phyloP scores from a whole-genome alignment of 2,888 invertebrate genomes.

The Alsophila aescularia region DNA sequence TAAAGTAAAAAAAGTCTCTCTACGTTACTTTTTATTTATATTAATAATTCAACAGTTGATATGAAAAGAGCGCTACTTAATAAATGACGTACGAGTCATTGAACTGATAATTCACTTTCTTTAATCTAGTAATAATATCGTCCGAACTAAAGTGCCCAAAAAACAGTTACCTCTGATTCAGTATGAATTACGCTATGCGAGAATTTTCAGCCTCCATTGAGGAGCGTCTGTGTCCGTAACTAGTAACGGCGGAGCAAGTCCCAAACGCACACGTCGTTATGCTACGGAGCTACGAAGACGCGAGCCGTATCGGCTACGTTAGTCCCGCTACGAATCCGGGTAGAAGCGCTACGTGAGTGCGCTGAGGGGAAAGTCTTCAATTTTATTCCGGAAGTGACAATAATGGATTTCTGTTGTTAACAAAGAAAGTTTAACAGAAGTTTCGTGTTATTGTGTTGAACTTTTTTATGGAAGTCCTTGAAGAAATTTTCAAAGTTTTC shows the following conservation, averaged over 20 bases:
- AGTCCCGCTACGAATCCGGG: conserved; percentile 32
- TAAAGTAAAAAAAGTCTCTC: no score
- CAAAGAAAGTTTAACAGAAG: background rate
- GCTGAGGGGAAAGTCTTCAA: conserved; percentile 2
- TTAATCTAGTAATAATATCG: no score
- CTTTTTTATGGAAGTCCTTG: no score
- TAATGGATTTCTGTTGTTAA: no score
- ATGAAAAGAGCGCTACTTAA: no score
- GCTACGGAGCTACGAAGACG: conserved; percentile 56
- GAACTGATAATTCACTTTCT: no score
- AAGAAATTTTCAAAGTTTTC: no score
- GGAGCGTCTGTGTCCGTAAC: background rate
- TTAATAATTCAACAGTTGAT: no score
- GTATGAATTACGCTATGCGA: background rate
- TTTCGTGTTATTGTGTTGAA: background rate
- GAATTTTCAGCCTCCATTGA: background rate
- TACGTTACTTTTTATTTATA: no score
- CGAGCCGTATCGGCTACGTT: conserved; percentile 49
- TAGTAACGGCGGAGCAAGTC: conserved; percentile 12
- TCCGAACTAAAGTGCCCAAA: no score
- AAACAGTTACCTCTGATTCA: no score
- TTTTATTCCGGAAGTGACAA: background rate
- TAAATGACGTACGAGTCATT: no score
- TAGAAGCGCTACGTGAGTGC: conserved; percentile 8
- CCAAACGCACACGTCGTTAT: conserved; percentile 45